Evolutionary conservation across 2,888 invertebrate species (phyloP).

Genomic region (Boloria selene): DNA sequence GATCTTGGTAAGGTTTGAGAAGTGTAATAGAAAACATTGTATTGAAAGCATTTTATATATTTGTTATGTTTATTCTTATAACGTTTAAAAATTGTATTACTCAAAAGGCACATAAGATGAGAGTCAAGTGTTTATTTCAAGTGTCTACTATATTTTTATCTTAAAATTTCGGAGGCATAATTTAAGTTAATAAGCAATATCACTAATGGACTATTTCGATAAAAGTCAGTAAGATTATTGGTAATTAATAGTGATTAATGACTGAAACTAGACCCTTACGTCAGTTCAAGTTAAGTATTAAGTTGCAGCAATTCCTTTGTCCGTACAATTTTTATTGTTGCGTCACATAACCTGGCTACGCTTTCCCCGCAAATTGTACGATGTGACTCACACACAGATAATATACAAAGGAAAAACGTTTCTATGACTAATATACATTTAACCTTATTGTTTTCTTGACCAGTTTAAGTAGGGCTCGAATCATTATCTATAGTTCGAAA

Average conservation of each 20-base stretch:
- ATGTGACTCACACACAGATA: slow-evolving; percentile 62
- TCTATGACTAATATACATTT: slow-evolving; percentile 57
- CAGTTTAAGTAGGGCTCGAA: slow-evolving; percentile 19
- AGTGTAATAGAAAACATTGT: slow-evolving; percentile 16
- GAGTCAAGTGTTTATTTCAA: no score
- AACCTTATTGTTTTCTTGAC: slow-evolving; percentile 38
- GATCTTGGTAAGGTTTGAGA: slow-evolving; percentile 37
- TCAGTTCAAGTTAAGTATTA: slow-evolving; percentile 52
- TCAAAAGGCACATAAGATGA: background rate
- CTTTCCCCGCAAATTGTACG: slow-evolving; percentile 74
- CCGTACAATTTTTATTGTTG: slow-evolving; percentile 76
- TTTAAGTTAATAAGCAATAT: background rate
- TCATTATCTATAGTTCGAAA: slow-evolving; percentile 45
- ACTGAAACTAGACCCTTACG: slow-evolving; percentile 61
- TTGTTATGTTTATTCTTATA: slow-evolving; percentile 22
- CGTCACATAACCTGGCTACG: slow-evolving; percentile 67
- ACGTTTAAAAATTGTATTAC: background rate
- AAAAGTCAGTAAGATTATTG: slow-evolving; percentile 24
- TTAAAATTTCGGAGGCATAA: background rate
- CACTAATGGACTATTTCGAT: no score
- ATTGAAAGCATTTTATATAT: slow-evolving; percentile 13
- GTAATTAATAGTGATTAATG: slow-evolving; percentile 55
- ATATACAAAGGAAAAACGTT: slow-evolving; percentile 59
- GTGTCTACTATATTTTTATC: background rate
- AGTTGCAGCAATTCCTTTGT: slow-evolving; percentile 74